Evolutionary conservation across 2,113 vertebrate genomes (phyloP), one percentile per base, ranked within the genome.

Genomic region (Fulmarus glacialis): DNA sequence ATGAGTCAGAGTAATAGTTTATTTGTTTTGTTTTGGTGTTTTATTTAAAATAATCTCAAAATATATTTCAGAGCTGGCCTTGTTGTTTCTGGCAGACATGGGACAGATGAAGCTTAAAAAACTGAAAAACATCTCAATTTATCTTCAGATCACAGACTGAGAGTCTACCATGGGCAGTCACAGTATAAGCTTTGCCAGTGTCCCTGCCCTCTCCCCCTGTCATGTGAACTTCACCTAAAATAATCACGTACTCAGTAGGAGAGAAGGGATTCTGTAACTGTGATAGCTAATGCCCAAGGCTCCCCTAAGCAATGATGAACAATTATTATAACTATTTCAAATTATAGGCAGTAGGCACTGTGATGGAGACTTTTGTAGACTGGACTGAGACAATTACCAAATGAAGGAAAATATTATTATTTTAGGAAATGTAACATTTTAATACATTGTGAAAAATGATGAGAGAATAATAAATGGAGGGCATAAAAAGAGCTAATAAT

Each of bases 401-500:
- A 97, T 97, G 97, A 98, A 98, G 98, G 95, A 98, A 98, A 98
- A 98, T 98, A 98, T 98, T 98, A 96, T 98, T 98, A 98, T 98
- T 98, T 98, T 98, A 98, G 95, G 93, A 97, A 98, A 98, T 96
- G 93, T 97, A 98, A 98, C 97, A 94, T 98, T 98, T 98, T 98
- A 98, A 98, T 98, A 98, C 97, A 97, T 98, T 97, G 94, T 97
- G 98, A 98, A 98, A 98, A 98, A 98, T 97, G 97, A 98, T 95
- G 97, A 98, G 93, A 96, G 97, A 97, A 98, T 98, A 98, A 98
- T 98, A 98, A 98, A 98, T 97, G 95, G 92, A 97, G 97, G 88
- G 97, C 98, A 98, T 98, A 98, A 98, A 98, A 97, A 98, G 77
- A 98, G 89, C 98, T 99, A 98, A 98, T 98, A 98, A 98, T 98